phyloP scores from a whole-genome alignment of 2,888 invertebrate genomes.

The Amphipyra tragopoginis region DNA sequence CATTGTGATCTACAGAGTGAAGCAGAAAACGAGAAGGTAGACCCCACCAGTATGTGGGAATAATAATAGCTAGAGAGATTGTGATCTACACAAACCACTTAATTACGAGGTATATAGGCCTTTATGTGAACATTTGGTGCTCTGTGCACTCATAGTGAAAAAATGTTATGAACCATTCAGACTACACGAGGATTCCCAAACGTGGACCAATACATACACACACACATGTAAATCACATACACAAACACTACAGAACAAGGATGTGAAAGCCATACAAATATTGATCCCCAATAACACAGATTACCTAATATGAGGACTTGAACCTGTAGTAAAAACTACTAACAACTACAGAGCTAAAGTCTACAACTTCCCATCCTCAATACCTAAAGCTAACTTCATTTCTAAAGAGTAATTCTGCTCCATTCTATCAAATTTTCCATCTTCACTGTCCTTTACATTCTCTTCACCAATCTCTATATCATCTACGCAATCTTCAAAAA shows the following conservation, averaged over 20 bases:
- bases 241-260: too few species aligned
- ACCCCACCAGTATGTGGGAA: too few species aligned
- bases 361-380: slow-evolving; percentile 60
- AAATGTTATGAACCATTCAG: too few species aligned
- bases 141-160: too few species aligned
- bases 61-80: too few species aligned
- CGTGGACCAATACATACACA: too few species aligned
- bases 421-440: slow-evolving; percentile 63
- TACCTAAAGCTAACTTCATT: slow-evolving; percentile 82
- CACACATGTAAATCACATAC: too few species aligned
- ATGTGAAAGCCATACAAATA: too few species aligned
- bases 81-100: slow-evolving; percentile 7
- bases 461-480: slow-evolving; percentile 49
- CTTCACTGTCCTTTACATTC: slow-evolving; percentile 41
- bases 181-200: too few species aligned
- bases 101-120: too few species aligned
- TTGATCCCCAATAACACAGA: background rate
- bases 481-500: slow-evolving; percentile 81
- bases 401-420: slow-evolving; percentile 81
- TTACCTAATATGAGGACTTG: background rate
- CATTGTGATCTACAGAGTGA: slow-evolving; percentile 10
- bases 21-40: too few species aligned
- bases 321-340: background rate
- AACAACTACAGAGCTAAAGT: background rate
- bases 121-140: too few species aligned